Evolutionary conservation across 2,797 vertebrate genomes (phyloP).

Genomic region (Myotis pilosus): DNA sequence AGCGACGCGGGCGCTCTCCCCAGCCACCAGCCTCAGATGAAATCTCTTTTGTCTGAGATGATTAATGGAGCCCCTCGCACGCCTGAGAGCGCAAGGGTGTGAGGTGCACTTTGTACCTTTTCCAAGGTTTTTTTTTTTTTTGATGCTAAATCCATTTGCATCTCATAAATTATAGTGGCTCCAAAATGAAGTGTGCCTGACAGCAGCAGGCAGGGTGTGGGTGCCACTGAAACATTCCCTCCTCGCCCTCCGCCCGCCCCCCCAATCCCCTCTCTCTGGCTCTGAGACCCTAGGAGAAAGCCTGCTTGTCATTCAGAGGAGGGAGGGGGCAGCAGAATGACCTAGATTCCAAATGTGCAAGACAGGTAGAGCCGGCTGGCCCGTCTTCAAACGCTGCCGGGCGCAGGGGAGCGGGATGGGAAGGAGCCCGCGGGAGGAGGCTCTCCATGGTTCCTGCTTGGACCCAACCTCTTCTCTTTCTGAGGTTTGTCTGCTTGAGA

Average conservation of each 20-base stretch:
- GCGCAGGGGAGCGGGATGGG: background rate
- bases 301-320: background rate
- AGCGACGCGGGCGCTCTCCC: slow-evolving; percentile 85
- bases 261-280: background rate
- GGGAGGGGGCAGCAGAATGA: slow-evolving; percentile 43
- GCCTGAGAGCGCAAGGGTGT: slow-evolving; percentile 82
- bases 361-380: slow-evolving; percentile 48
- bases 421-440: background rate
- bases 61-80: slow-evolving; percentile 88
- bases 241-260: fast-evolving
- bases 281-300: slow-evolving; percentile 43
- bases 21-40: slow-evolving; percentile 86
- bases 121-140: slow-evolving; percentile 82
- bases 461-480: background rate
- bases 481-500: background rate
- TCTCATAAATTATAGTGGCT: slow-evolving; percentile 88
- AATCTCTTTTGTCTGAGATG: slow-evolving; percentile 90
- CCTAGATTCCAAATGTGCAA: slow-evolving; percentile 66
- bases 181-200: slow-evolving; percentile 71
- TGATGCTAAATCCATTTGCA: slow-evolving; percentile 87
- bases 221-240: background rate
- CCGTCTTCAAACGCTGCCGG: slow-evolving; percentile 12
- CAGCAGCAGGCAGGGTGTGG: slow-evolving; percentile 64
- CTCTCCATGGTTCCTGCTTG: no score
- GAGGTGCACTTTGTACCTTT: slow-evolving; percentile 89